These are phyloP conservation scores for Drosophila gaucha DNA, from an alignment of 2,888 invertebrate genomes.

Conservation along the genomic window DNA sequence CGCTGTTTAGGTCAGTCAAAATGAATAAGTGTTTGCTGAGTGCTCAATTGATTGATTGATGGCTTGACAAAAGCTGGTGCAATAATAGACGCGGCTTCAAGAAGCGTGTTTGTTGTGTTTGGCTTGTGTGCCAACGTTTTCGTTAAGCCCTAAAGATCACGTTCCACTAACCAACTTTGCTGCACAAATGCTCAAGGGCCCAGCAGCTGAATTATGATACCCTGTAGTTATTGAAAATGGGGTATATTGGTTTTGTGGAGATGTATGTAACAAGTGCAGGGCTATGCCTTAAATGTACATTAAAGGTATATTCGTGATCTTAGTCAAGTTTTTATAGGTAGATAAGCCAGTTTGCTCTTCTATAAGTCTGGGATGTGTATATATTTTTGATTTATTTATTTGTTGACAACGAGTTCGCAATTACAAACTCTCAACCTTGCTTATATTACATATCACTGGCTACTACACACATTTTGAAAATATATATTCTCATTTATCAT, in stretches of 20 bases:
- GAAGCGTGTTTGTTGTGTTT: not conserved
- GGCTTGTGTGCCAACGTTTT: slow-evolving; percentile 16
- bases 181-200: not conserved
- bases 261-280: too few relatives aligned
- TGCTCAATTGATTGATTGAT: slow-evolving; percentile 38
- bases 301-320: too few relatives aligned
- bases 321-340: too few relatives aligned
- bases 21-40: slow-evolving; percentile 36
- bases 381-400: too few relatives aligned
- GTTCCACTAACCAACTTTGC: slow-evolving; percentile 19
- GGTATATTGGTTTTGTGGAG: not conserved
- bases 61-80: slow-evolving; percentile 23
- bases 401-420: too few relatives aligned
- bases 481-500: too few relatives aligned
- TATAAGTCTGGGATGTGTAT: too few relatives aligned
- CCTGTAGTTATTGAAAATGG: not conserved
- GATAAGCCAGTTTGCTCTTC: too few relatives aligned
- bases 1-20: slow-evolving; percentile 37
- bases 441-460: too few relatives aligned
- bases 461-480: too few relatives aligned
- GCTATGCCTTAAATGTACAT: too few relatives aligned
- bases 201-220: slow-evolving; percentile 4
- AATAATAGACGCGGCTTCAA: slow-evolving; percentile 3
- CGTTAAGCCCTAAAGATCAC: slow-evolving; percentile 22
- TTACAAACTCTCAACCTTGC: too few relatives aligned